A percentile compares a stretch with the other conserved stretches of the same genome.
Conservation (phyloP, 2,113 vertebrate genomes). For the Morone chrysops region DNA sequence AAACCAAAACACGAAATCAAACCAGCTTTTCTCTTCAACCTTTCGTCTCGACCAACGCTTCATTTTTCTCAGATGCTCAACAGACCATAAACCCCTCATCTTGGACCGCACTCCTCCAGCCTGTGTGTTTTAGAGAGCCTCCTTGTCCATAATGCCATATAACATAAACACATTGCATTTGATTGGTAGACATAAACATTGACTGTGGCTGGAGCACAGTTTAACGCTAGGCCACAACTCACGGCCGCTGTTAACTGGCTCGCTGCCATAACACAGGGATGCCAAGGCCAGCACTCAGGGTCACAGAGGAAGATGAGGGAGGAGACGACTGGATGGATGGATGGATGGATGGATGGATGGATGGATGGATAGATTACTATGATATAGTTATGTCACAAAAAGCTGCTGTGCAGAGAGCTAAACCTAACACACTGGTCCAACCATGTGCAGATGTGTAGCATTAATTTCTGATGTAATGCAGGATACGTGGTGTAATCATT, state of each 20-base stretch:
- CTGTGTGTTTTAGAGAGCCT: constrained; percentile 70
- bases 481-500: neutral
- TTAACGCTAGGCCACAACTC: constrained; percentile 83
- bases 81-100: constrained; percentile 62
- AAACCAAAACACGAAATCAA: constrained; percentile 18
- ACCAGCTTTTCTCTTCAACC: constrained; percentile 5
- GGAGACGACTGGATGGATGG: neutral
- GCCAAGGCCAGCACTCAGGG: constrained; percentile 71
- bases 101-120: constrained; percentile 45
- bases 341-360: neutral
- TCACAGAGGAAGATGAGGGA: constrained; percentile 39
- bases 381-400: neutral
- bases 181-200: constrained; percentile 86
- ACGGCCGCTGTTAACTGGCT: constrained; percentile 71
- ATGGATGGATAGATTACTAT: neutral
- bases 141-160: constrained; percentile 80
- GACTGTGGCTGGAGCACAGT: constrained; percentile 76
- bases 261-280: constrained; percentile 42
- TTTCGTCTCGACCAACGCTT: constrained; percentile 10
- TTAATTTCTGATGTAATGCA: neutral
- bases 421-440: neutral
- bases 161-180: constrained; percentile 84
- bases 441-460: no score
- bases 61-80: constrained; percentile 56
- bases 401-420: no score